Evolutionary conservation across 2,797 vertebrate species (phyloP), one percentile per base, ranked within the genome.

Genomic region (Manis pentadactyla): DNA sequence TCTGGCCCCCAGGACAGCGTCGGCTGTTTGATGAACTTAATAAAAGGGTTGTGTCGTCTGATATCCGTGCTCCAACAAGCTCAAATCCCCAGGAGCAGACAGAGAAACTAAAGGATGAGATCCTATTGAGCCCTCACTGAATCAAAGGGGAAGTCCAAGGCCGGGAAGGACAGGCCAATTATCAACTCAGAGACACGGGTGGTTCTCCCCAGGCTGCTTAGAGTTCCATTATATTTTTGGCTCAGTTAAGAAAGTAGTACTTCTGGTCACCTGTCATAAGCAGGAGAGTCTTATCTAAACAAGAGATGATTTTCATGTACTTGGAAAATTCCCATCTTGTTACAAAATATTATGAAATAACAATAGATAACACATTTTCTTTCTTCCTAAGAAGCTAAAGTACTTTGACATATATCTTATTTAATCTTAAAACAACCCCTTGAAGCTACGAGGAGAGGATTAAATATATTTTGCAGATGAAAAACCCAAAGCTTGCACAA

Each of bases 231-330:
- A 94, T 87, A 90, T 95, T 95, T 89, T 94, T 96, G 94, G 94
- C 90, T 93, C 27, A 21, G 59, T 83, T 93, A 42, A 87, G 77
- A 96, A 96, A 79, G 93, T 77, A 94, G 91, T 75, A 87, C 96
- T 95, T 94, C 69, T 94, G 83, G 79, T 97, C 95, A 98, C 94
- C 96, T 97, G 94, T 97, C 96, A 96, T 42, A 93, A 95, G 83
- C 75, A 92, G 78, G 82, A 96, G 95, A 97, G 92, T 96, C 95
- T 96, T 95, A 93, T 97, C 94, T 97, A 86, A 96, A 87, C 77
- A 96, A 86, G 53, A 95, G 81, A 94, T 86, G 78, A 90, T 90
- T 96, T 96, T 96, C 86, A 87, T 90, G 87, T 90, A 92, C 86
- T 97, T 96, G 89, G 91, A 97, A 95, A 97, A 89, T 87, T 95